Evolutionary conservation across 2,113 vertebrate species (phyloP), one percentile per base, ranked within the genome.

Genomic region (Tursiops truncatus): DNA sequence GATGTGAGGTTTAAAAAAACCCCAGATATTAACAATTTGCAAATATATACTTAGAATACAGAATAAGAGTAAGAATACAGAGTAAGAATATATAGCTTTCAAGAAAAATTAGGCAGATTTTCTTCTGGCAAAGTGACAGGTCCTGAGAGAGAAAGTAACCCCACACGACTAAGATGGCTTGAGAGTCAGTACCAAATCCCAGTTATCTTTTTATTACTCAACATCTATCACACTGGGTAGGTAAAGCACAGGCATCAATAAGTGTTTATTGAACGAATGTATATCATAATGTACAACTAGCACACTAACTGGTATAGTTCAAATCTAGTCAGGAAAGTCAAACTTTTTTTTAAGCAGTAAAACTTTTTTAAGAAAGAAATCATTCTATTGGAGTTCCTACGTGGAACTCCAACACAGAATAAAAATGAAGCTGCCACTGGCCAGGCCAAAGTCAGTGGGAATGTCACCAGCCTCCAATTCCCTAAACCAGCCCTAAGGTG

Each of bases 81-180:
- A 96, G 68, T 62, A 88, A 77, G n/a, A 94, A 63, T 73, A 96
- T 41, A 65, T 47, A 89, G 28, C 58, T 89, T 91, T 95, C 56
- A 74, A 96, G 94, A 96, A 95, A 96, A 96, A 70, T 60, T 17
- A 81, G 58, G 94, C 50, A 73, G 62, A 63, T 76, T 74, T 93
- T 53, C 73, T 89, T 97, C 71, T 93, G 73, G 53, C 26, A 83
- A 62, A 94, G 68, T 68, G 62, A 47, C 15, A 67, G 58, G 82
- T 92, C 86, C 95, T 53, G 4, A 89, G 63, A 38, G 21, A 77
- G 81, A 82, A 38, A 87, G 47, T 63, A 86, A 81, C 47, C 76
- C 44, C 63, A 36, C 13, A 56, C 62, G 33, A 80, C 18, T 63
- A 50, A 90, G 67, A 89, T 50, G 82, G 23, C 47, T 31, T 6